Conservation (phyloP, 2,888 invertebrate species). For the Erpobdella octoculata region DNA sequence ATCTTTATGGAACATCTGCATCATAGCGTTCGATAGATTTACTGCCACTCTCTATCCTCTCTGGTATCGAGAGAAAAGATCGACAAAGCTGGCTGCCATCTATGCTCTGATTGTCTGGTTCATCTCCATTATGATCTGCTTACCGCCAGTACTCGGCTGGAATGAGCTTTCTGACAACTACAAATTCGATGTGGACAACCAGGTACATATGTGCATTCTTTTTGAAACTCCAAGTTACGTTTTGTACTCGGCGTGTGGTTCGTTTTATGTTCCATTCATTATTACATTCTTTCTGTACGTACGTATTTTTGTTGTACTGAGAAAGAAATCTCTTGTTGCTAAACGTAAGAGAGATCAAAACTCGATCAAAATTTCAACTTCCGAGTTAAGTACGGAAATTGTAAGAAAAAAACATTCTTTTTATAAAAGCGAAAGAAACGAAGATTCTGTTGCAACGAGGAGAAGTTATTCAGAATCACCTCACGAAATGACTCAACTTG, state of each 20-base stretch:
- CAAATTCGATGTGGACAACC: constrained; percentile 35
- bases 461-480: no score
- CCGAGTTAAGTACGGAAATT: no score
- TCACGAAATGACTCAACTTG: no score
- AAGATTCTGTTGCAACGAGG: no score
- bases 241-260: constrained; percentile 50
- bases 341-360: no score
- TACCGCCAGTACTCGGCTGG: constrained; percentile 48
- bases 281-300: constrained; percentile 50
- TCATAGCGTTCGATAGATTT: constrained; percentile 51
- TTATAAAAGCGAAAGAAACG: no score
- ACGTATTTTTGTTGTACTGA: constrained; percentile 48
- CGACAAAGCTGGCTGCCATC: constrained; percentile 44
- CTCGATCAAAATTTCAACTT: no score
- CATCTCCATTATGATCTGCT: constrained; percentile 48
- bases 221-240: constrained; percentile 49
- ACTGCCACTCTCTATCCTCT: constrained; percentile 51
- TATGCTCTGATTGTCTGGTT: constrained; percentile 52
- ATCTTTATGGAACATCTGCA: constrained; percentile 52
- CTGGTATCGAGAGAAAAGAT: constrained; percentile 47
- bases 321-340: constrained; percentile 35
- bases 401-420: no score
- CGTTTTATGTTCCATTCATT: constrained; percentile 50
- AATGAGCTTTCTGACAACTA: constrained; percentile 36
- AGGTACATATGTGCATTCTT: constrained; percentile 46